Evolutionary conservation across 2,888 invertebrate species (phyloP).

Genomic region (Cyrtodaria siliqua): DNA sequence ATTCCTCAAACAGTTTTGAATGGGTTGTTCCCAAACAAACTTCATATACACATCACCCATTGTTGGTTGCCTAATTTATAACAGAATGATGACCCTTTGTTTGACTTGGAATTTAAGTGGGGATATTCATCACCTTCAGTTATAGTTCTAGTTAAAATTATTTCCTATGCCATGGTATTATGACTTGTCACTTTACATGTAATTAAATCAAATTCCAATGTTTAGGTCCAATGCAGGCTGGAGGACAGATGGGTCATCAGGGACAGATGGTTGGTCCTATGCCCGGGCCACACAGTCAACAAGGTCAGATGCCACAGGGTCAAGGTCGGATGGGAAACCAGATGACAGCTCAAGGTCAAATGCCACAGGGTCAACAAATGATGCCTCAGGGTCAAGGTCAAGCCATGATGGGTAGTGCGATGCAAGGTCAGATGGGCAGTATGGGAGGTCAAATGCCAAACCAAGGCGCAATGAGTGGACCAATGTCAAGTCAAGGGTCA

Average conservation of each 20-base stretch:
- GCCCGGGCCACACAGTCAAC: constrained; percentile 26
- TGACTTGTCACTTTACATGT: constrained; percentile 19
- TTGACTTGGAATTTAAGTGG: too few species aligned
- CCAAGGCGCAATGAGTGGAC: constrained; percentile 21
- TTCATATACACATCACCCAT: too few species aligned
- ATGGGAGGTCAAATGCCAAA: constrained; percentile 59
- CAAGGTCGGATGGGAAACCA: constrained; percentile 50
- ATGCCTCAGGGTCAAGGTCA: constrained; percentile 44
- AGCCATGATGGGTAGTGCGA: constrained; percentile 57
- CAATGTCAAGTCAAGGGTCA: constrained; percentile 23
- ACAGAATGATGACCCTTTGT: too few species aligned
- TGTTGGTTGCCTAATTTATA: too few species aligned
- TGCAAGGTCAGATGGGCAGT: constrained; percentile 61
- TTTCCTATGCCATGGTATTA: constrained; percentile 34
- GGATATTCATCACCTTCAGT: too few species aligned
- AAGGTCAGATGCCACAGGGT: constrained; percentile 45
- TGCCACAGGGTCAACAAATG: constrained; percentile 44
- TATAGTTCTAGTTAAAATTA: too few species aligned
- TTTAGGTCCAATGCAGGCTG: constrained; percentile 58
- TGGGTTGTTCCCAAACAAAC: too few species aligned
- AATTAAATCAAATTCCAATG: not conserved
- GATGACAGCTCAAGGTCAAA: constrained; percentile 57
- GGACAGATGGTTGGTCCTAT: constrained; percentile 53
- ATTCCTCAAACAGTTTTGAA: too few species aligned
- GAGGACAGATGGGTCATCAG: constrained; percentile 43